phyloP scores from a whole-genome alignment of 2,113 vertebrate genomes.

The Gymnocephalus cernua region DNA sequence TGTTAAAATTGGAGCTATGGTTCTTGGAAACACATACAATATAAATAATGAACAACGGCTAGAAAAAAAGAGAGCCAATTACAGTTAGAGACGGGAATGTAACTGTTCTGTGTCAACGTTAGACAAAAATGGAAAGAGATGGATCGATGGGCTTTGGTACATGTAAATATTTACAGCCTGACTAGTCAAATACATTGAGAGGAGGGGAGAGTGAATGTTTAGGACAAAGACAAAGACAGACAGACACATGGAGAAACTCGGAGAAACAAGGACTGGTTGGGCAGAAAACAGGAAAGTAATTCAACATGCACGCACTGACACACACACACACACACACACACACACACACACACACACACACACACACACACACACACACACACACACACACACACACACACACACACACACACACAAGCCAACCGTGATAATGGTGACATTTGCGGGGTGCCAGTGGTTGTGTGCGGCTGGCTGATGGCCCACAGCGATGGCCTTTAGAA shows the following conservation, averaged over 20 bases:
- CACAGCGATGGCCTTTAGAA: constrained; percentile 80
- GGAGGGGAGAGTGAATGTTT: constrained; percentile 1
- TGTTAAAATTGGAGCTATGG: constrained; percentile 53
- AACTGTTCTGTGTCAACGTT: constrained; percentile 46
- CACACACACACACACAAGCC: constrained; percentile 15
- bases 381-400: constrained; percentile 34
- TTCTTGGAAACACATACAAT: constrained; percentile 48
- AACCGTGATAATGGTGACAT: constrained; percentile 75
- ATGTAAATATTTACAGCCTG: constrained; percentile 68
- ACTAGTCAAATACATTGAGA: constrained; percentile 38
- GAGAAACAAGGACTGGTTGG: constrained; percentile 25
- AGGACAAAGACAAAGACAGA: constrained; percentile 13
- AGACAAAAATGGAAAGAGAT: constrained; percentile 45
- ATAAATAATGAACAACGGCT: constrained; percentile 63
- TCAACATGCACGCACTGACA: constrained; percentile 15
- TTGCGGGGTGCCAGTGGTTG: constrained; percentile 63
- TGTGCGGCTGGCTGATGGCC: constrained; percentile 74
- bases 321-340: constrained; percentile 13
- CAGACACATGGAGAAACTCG: background rate
- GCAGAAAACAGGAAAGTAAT: constrained; percentile 44
- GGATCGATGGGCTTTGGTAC: constrained; percentile 38
- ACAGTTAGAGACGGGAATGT: constrained; percentile 31
- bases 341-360: constrained; percentile 21
- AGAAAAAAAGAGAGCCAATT: constrained; percentile 47
- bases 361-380: constrained; percentile 4